Conservation (phyloP, 2,797 vertebrate genomes). For the Dryobates pubescens region DNA sequence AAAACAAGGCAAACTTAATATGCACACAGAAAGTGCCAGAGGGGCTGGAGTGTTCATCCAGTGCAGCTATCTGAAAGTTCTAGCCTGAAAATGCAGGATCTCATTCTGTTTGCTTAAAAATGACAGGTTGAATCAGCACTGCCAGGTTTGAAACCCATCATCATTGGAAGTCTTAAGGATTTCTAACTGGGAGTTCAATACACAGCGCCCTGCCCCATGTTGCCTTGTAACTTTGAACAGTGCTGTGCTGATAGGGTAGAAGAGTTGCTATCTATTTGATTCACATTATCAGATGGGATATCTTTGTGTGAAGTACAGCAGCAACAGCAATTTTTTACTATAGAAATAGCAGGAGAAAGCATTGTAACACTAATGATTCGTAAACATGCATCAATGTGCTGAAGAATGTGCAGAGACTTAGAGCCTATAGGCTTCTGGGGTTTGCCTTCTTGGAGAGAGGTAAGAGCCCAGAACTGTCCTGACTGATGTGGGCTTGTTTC, state of each 20-base stretch:
- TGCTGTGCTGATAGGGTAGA: neutral
- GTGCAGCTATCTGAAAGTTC: neutral
- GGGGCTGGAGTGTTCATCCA: neutral
- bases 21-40: neutral
- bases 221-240: neutral
- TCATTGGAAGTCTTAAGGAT: neutral
- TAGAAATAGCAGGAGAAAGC: neutral
- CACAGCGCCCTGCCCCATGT: neutral
- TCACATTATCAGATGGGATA: fast-evolving
- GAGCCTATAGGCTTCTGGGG: neutral
- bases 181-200: neutral
- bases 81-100: neutral
- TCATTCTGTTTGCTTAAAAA: neutral
- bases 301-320: neutral
- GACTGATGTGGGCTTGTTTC: neutral
- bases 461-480: neutral
- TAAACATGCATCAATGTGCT: neutral
- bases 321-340: neutral
- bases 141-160: neutral
- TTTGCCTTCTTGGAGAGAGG: neutral
- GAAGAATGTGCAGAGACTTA: neutral
- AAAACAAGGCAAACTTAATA: neutral
- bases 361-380: neutral
- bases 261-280: neutral
- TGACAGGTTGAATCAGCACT: neutral